Conservation (phyloP, 2,797 vertebrate species). For the Anomalospiza imberbis region DNA sequence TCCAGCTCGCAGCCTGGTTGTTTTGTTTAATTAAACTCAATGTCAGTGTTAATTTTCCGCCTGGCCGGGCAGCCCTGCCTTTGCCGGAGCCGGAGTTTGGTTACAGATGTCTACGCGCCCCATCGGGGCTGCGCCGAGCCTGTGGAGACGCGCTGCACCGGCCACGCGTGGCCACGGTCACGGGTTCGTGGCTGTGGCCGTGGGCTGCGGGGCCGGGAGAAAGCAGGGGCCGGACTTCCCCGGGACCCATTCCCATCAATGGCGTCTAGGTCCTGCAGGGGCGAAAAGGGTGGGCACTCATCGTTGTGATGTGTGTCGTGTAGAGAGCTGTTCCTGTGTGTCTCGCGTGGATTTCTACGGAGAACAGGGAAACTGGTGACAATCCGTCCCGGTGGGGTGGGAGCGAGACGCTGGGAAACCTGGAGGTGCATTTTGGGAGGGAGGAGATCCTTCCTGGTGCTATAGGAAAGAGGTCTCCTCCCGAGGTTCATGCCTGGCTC, state of each 20-base stretch:
- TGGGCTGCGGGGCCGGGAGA: neutral
- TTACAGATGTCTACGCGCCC: slow-evolving; percentile 60
- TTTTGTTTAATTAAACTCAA: slow-evolving; percentile 75
- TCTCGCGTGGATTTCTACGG: neutral
- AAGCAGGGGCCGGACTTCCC: neutral
- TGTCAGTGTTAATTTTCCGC: slow-evolving; percentile 74
- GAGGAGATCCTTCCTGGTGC: neutral
- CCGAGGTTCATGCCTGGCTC: neutral
- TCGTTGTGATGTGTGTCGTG: fast-evolving
- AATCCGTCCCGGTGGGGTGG: fast-evolving
- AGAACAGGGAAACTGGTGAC: neutral
- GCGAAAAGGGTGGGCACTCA: neutral
- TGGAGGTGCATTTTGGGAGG: neutral
- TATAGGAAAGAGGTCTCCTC: neutral
- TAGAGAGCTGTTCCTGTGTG: neutral
- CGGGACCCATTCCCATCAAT: fast-evolving
- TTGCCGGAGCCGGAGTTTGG: slow-evolving; percentile 52
- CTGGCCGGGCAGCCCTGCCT: slow-evolving; percentile 62
- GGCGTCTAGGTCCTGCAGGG: neutral
- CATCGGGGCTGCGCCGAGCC: slow-evolving; percentile 10
- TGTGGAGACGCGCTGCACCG: neutral
- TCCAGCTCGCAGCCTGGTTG: slow-evolving; percentile 52
- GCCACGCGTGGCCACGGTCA: neutral
- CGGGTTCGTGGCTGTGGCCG: neutral
- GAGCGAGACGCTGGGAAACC: fast-evolving